A percentile compares a stretch with the other conserved stretches of the same genome.
phyloP scores from a whole-genome alignment of 2,888 invertebrate species.

The Anoplius nigerrimus region DNA sequence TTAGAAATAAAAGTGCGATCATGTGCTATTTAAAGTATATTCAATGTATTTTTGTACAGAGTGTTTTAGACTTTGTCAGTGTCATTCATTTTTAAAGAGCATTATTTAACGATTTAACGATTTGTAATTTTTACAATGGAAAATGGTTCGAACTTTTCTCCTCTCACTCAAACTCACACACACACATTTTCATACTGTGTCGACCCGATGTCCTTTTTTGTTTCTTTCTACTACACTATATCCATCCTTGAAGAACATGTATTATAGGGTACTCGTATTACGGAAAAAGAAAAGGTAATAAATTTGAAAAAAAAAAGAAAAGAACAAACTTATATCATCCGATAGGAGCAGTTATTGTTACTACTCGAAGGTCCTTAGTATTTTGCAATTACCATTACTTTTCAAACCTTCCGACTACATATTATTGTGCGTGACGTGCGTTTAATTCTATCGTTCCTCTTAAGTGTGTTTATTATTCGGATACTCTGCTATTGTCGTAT shows the following conservation, averaged over 20 bases:
- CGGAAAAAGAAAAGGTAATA: conserved; percentile 7
- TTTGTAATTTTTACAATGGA: conserved; percentile 7
- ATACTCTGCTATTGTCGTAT: not conserved
- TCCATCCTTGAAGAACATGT: not conserved
- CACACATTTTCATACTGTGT: no score
- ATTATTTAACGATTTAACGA: conserved; percentile 15
- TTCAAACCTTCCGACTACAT: not conserved
- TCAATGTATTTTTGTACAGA: conserved; percentile 66
- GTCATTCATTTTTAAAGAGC: conserved; percentile 24
- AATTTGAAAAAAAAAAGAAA: not conserved
- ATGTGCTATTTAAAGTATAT: conserved; percentile 64
- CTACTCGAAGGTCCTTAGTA: no score
- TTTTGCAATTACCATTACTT: not conserved
- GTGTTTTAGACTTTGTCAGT: conserved; percentile 65
- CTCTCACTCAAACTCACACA: no score
- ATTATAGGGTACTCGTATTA: conserved; percentile 11
- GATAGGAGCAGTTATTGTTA: no score
- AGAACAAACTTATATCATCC: not conserved
- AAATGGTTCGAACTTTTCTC: not conserved
- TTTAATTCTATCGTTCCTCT: no score
- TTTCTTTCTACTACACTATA: conserved; percentile 7
- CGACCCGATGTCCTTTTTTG: no score
- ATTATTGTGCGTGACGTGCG: no score
- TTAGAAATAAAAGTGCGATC: conserved; percentile 53
- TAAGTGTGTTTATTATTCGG: no score